Percentiles rank a stretch among this genome's conserved stretches.
These are phyloP conservation scores for Argynnis bischoffii DNA, from an alignment of 2,888 invertebrate species.

Conservation along the genomic window DNA sequence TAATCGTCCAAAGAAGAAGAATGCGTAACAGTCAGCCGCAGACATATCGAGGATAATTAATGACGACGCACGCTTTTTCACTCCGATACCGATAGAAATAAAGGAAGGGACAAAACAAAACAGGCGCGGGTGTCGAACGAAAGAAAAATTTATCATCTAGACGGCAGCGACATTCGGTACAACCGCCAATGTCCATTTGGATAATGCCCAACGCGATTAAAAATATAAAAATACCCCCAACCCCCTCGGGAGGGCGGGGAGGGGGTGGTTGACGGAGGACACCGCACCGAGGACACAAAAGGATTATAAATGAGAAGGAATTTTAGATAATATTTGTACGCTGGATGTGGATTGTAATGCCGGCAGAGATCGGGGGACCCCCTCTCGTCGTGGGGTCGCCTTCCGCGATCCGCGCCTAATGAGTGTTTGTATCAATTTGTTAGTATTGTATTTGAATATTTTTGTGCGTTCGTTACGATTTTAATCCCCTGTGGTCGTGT, in stretches of 20 bases:
- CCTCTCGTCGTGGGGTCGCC: constrained; percentile 57
- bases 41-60: constrained; percentile 79
- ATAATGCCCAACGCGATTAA: constrained; percentile 83
- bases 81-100: constrained; percentile 64
- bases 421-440: constrained; percentile 83
- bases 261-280: constrained; percentile 77
- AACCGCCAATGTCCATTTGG: constrained; percentile 82
- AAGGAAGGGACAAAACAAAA: constrained; percentile 78
- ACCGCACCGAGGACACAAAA: constrained; percentile 82
- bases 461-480: constrained; percentile 80
- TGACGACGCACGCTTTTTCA: constrained; percentile 69
- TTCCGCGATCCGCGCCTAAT: constrained; percentile 77
- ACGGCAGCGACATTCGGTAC: constrained; percentile 75
- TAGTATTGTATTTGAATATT: constrained; percentile 83
- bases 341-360: constrained; percentile 81
- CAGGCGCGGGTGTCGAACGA: constrained; percentile 79
- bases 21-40: constrained; percentile 71
- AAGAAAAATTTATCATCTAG: constrained; percentile 82
- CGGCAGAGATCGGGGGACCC: constrained; percentile 47
- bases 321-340: constrained; percentile 83
- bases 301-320: constrained; percentile 84
- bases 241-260: constrained; percentile 49
- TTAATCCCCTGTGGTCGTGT: constrained; percentile 75
- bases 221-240: constrained; percentile 82
- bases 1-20: constrained; percentile 73